Evolutionary conservation across 2,888 invertebrate genomes (phyloP).

Genomic region (Gisinianus flammeolus): DNA sequence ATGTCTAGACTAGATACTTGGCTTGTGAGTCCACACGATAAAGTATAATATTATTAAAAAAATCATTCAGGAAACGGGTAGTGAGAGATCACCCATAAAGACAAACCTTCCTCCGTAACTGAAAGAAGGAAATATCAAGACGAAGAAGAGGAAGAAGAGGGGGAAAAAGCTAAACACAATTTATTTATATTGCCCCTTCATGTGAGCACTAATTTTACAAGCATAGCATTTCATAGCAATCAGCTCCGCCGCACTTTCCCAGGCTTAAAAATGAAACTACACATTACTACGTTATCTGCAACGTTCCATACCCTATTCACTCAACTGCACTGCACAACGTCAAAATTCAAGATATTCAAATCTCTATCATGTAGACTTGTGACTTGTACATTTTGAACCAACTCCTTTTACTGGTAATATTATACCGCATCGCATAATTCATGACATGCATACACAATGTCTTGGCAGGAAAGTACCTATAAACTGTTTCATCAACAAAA

Average conservation of each 20-base stretch:
- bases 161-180: not conserved
- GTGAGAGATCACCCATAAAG: too few relatives aligned
- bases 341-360: not conserved
- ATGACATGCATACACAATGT: not conserved
- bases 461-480: not conserved
- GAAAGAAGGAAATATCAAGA: too few relatives aligned
- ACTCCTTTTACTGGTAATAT: not conserved
- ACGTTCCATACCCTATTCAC: not conserved
- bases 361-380: not conserved
- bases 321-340: conserved; percentile 2
- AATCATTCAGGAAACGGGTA: too few relatives aligned
- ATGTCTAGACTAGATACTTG: too few relatives aligned
- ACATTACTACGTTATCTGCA: not conserved
- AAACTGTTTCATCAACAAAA: not conserved
- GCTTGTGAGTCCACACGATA: too few relatives aligned
- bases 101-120: too few relatives aligned
- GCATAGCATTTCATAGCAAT: conserved; percentile 1
- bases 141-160: too few relatives aligned
- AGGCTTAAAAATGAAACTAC: not conserved
- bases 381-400: not conserved
- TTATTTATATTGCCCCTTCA: not conserved
- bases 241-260: not conserved
- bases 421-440: conserved; percentile 1
- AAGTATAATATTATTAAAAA: too few relatives aligned
- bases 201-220: not conserved